Percentiles rank a stretch among this genome's conserved stretches.
phyloP scores from a whole-genome alignment of 2,888 invertebrate genomes.

The Dexiosoma caninum region DNA sequence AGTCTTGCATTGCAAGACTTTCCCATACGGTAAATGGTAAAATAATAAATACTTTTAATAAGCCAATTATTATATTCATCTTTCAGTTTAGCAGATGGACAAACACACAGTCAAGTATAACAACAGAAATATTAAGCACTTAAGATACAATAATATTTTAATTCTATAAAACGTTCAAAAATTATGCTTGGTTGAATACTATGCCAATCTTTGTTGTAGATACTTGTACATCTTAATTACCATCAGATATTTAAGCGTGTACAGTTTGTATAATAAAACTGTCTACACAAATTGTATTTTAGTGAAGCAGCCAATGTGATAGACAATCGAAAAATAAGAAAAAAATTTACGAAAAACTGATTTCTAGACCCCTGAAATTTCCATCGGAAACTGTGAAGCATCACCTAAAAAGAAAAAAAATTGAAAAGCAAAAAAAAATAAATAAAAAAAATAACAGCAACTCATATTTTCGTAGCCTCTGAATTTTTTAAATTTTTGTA shows the following conservation, averaged over 20 bases:
- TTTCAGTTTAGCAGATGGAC: not conserved
- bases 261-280: not conserved
- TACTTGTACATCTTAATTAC: conserved; percentile 2
- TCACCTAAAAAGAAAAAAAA: too few relatives aligned
- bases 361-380: too few relatives aligned
- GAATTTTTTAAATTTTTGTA: too few relatives aligned
- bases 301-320: too few relatives aligned
- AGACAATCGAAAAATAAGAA: too few relatives aligned
- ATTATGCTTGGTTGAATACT: conserved; percentile 35
- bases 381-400: too few relatives aligned
- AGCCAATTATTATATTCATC: conserved; percentile 52
- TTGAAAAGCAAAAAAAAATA: too few relatives aligned
- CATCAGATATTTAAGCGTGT: not conserved
- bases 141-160: conserved; percentile 14
- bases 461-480: too few relatives aligned
- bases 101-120: not conserved
- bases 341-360: too few relatives aligned
- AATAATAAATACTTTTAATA: conserved; percentile 27
- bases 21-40: too few relatives aligned
- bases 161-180: conserved; percentile 44
- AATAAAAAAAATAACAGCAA: too few relatives aligned
- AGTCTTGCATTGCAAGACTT: too few relatives aligned
- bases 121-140: conserved; percentile 23
- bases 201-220: not conserved
- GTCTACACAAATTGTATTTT: not conserved